Conservation (phyloP, 23 tunicate species). For the Trididemnum nubilum region DNA sequence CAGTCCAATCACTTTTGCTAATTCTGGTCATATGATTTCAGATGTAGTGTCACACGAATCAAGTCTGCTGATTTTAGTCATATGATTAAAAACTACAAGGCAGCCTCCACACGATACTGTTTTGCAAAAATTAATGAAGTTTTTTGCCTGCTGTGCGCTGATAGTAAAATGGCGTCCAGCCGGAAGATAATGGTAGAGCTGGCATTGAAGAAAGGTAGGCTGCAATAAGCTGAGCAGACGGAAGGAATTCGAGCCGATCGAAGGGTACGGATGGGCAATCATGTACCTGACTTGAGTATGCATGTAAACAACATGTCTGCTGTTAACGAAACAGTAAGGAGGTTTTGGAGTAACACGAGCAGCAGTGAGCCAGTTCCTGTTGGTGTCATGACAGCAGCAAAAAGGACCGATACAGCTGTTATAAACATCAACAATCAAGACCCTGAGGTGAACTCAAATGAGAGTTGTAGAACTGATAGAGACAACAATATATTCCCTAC, state of each 20-base stretch:
- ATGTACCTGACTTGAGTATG: not conserved
- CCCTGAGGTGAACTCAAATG: not conserved
- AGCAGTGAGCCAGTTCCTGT: not conserved
- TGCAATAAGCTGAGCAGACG: not conserved
- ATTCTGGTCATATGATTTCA: not conserved
- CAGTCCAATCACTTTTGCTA: not conserved
- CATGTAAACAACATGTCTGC: not conserved
- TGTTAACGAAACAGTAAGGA: not conserved
- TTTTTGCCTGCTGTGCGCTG: not conserved
- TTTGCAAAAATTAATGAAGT: not conserved
- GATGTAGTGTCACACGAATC: not conserved
- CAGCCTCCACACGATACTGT: too few species aligned
- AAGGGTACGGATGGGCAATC: not conserved
- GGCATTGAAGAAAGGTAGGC: constrained; percentile 5
- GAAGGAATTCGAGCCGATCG: not conserved
- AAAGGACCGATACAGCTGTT: not conserved
- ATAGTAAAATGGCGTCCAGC: not conserved
- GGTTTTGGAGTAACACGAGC: not conserved
- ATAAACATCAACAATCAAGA: not conserved
- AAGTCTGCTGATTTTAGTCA: not conserved
- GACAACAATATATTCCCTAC: not conserved
- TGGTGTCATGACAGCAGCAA: not conserved
- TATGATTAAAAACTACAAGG: not conserved
- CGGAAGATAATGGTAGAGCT: constrained; percentile 3
- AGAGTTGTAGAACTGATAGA: too few species aligned